Base-by-base conservation (phyloP, 2,113 vertebrate species). In the Aplodontia rufa region DNA sequence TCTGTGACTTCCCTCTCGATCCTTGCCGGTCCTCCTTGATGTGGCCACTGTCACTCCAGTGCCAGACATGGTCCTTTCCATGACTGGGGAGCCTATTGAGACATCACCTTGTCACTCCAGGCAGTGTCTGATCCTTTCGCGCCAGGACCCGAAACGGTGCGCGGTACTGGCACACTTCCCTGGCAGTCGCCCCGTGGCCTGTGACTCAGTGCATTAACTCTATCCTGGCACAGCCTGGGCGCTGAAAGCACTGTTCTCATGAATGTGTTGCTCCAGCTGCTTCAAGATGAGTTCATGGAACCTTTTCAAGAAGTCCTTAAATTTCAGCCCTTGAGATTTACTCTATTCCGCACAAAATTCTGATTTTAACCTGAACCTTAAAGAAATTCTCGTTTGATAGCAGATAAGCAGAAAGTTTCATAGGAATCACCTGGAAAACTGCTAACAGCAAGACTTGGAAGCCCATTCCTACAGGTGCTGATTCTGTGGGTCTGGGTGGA, bases 401-500 rank as follows among this genome's bases (percentile, higher is more conserved):
- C 19, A 53, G 71, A 64, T 47, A 49, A 66, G 30, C 30, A 30
- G 42, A 42, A 68, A 40, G 6, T 76, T 26, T 78, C 26, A 6
- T 10, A 3, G 58, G 28, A 16, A 40, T 68, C 49, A 40, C 6
- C 72, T 7, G 28, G 49, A 19, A 26, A n/a, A 58, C 28, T 16
- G 22, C 8, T 55, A 4, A 68, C n/a, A 24, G 32, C 0, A 8
- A 40, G 40, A 20, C 12, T 49, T 8, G 22, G 30, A 37, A 42
- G 55, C 26, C 26, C 13, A 1, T 37, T 4, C 40, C 24, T 30
- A 22, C 6, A 14, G 22, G 17, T 87, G 60, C 74, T 37, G 68
- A 45, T 5, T 55, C 22, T 45, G n/a, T 2, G 2, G 8, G 68
- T 82, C 12, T 1, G 11, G 28, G 5, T 0, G 0, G 37, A 37